Base-by-base conservation (phyloP, 2,888 invertebrate genomes). In the Lasioglossum marginatum region DNA sequence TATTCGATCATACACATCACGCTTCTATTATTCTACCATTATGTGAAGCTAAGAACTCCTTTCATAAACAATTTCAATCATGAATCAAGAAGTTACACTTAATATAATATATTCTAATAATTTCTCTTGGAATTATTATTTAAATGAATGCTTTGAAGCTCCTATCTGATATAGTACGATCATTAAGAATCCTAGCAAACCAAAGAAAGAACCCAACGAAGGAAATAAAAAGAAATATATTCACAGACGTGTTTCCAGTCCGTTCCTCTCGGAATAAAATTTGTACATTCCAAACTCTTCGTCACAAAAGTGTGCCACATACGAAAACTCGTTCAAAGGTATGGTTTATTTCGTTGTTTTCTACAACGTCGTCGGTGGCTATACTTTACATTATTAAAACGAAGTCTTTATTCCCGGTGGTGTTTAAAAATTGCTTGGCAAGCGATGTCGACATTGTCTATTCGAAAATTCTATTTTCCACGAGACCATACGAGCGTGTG, bases 401-500 rank as follows among this genome's bases (percentile, higher is more conserved):
- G 19, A 31, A 31, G 63, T 31, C 19, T 63, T 27, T 8, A 31
- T 31, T 63, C 34, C 19, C 31, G 63, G 16, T 19, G 19, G 63
- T 19, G 34, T 34, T 34, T 23, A 37, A 68, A 68, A 40, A 70
- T 70, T 37, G n/a, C 6, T n/a, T 14, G 12, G 5, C 14, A 14
- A 10, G 40, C 40, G n/a, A 40, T 40, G 40, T n/a, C 5, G 70
- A 40, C 40, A 12, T 70, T 70, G 40, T 70, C 70, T 37, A 68
- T 68, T 23, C 68, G 10, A 68, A 70, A 70, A 70, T 70, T 70
- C 70, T 40, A 70, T 40, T 40, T n/a, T 37, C 19, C 45, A 19
- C 31, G 31, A 19, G n/a, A 45, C 43, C 37, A 8, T 70, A 40
- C 14, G 40, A 31, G 37, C 34, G 70, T n/a, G 37, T 70, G 27